A percentile compares a stretch with the other conserved stretches of the same genome.
Evolutionary conservation across 2,888 invertebrate genomes (phyloP).

Genomic region (Tenthredo mesomela): DNA sequence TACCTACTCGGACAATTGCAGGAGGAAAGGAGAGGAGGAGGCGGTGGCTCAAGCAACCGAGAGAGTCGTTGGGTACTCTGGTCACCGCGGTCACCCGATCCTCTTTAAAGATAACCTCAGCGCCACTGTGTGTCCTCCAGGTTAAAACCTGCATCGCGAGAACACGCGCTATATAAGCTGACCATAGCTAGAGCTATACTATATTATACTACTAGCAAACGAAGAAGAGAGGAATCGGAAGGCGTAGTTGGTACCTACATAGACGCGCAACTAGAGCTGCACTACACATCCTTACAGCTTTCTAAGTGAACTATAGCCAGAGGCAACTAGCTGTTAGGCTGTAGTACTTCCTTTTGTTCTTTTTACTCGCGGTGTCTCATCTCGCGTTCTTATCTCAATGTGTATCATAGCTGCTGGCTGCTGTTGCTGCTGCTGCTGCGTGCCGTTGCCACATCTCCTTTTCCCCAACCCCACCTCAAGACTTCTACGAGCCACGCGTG

Average conservation of each 20-base stretch:
- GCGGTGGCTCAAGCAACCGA: conserved; percentile 11
- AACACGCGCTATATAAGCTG: conserved; percentile 32
- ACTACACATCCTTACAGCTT: background rate
- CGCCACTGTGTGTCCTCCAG: conserved; percentile 42
- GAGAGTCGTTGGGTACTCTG: conserved; percentile 39
- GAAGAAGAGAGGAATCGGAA: background rate
- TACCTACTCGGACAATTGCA: conserved; percentile 34
- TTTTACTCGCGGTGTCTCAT: conserved; percentile 37
- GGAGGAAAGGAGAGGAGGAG: background rate
- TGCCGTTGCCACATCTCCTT: conserved; percentile 42
- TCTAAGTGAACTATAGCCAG: background rate
- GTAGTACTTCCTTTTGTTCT: conserved; percentile 30
- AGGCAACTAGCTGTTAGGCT: conserved; percentile 14
- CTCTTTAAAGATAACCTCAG: conserved; percentile 47
- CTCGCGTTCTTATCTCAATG: conserved; percentile 44
- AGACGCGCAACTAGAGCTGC: conserved; percentile 11
- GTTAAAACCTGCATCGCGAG: conserved; percentile 45
- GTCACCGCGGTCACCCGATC: conserved; percentile 49
- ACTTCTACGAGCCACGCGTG: conserved; percentile 45
- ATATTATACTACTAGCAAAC: background rate
- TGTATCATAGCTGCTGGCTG: conserved; percentile 47
- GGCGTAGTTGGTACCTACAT: background rate
- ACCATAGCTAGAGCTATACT: too few species aligned
- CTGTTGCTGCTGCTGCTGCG: conserved; percentile 25
- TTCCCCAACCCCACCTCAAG: conserved; percentile 6